Conservation (phyloP, 2,888 invertebrate species). For the Pelosia muscerda region DNA sequence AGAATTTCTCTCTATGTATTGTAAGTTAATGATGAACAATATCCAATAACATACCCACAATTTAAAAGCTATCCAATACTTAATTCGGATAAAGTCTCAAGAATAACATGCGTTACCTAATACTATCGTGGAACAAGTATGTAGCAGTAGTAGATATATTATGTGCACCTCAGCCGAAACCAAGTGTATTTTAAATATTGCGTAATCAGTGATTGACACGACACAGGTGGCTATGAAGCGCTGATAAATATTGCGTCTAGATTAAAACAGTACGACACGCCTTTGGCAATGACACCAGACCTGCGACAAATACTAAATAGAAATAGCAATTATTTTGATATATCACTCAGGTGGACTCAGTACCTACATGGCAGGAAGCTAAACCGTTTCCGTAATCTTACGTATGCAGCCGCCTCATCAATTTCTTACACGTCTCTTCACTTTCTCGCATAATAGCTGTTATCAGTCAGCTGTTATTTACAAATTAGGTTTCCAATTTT, state of each 20-base stretch:
- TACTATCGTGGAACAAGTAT: background rate
- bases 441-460: conserved; percentile 34
- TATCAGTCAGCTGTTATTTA: background rate
- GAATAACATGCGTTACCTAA: background rate
- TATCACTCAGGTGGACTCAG: conserved; percentile 18
- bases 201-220: conserved; percentile 39
- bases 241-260: conserved; percentile 42
- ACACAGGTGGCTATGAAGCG: conserved; percentile 39
- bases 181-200: conserved; percentile 24
- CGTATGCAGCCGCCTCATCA: conserved; percentile 24
- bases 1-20: background rate
- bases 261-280: conserved; percentile 28
- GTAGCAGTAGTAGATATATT: conserved; percentile 1
- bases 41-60: background rate
- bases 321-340: conserved; percentile 33
- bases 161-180: conserved; percentile 15
- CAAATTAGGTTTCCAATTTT: conserved; percentile 4
- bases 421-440: conserved; percentile 28
- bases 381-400: conserved; percentile 39
- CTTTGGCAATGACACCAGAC: conserved; percentile 46
- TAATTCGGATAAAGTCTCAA: background rate
- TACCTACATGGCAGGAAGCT: conserved; percentile 25
- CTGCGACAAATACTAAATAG: conserved; percentile 34
- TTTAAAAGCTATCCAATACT: background rate
- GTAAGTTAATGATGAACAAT: background rate